Conservation (phyloP, 1,140 invertebrate species). For the Trichonephila clavipes region DNA sequence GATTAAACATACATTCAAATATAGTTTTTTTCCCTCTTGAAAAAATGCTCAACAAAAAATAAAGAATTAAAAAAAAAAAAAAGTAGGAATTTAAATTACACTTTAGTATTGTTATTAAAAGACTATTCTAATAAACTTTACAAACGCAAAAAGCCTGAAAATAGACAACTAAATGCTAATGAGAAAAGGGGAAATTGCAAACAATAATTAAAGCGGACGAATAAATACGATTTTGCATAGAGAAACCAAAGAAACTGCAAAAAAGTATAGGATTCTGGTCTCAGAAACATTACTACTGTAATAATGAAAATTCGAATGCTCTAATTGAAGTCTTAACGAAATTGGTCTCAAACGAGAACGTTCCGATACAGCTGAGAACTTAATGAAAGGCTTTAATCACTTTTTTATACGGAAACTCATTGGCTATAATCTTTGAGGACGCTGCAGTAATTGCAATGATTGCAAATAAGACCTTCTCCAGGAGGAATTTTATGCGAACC, state of each 20-base stretch:
- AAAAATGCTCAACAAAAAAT: too few relatives aligned
- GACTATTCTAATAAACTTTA: not conserved
- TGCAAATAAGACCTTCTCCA: too few relatives aligned
- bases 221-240: slow-evolving; percentile 2
- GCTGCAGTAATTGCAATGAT: too few relatives aligned
- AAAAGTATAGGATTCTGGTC: not conserved
- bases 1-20: too few relatives aligned
- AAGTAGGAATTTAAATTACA: not conserved
- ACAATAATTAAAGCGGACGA: not conserved
- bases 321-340: slow-evolving; percentile 28
- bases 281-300: not conserved
- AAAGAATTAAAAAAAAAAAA: too few relatives aligned
- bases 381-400: slow-evolving; percentile 25
- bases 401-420: not conserved
- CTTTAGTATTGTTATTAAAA: not conserved
- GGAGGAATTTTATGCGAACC: too few relatives aligned
- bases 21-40: too few relatives aligned
- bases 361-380: not conserved
- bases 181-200: not conserved
- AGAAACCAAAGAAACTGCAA: not conserved
- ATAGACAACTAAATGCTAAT: not conserved
- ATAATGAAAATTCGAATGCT: slow-evolving; percentile 38
- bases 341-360: not conserved
- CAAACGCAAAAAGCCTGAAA: not conserved
- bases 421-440: too few relatives aligned